These are phyloP conservation scores for Melanotaenia boesemani DNA, from an alignment of 2,797 vertebrate species.

Conservation along the genomic window DNA sequence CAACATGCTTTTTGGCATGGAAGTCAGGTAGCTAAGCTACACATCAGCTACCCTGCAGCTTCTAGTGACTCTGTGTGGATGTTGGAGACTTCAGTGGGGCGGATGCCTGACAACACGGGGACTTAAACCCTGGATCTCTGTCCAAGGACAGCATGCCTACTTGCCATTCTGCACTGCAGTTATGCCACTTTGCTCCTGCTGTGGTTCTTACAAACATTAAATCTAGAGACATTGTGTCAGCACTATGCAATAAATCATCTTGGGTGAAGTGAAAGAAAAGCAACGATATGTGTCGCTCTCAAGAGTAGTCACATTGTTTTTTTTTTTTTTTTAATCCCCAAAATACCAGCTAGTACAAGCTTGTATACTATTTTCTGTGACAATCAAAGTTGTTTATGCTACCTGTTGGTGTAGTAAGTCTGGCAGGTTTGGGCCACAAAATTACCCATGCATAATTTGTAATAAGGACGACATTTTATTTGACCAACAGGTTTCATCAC, in stretches of 20 bases:
- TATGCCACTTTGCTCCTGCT: constrained; percentile 39
- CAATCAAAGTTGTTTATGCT: not conserved
- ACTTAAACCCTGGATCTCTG: constrained; percentile 47
- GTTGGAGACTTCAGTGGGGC: constrained; percentile 34
- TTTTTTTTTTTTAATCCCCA: not conserved
- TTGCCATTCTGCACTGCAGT: constrained; percentile 55
- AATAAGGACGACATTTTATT: not conserved
- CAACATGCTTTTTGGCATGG: constrained; percentile 34
- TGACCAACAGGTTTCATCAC: not conserved
- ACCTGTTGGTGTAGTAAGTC: not conserved
- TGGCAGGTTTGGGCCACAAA: too few species aligned
- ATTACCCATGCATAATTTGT: not conserved
- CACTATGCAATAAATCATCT: constrained; percentile 51
- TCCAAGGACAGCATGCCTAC: constrained; percentile 54
- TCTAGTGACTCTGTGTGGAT: constrained; percentile 44
- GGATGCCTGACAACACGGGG: constrained; percentile 45
- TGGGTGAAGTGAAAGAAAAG: constrained; percentile 31
- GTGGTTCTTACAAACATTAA: constrained; percentile 49
- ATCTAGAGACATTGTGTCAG: constrained; percentile 52
- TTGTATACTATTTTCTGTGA: constrained; percentile 2
- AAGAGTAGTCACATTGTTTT: constrained; percentile 15
- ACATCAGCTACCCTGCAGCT: constrained; percentile 43
- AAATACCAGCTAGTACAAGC: constrained; percentile 9
- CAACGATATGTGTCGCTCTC: constrained; percentile 23
- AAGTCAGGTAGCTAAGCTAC: constrained; percentile 44